Conservation (phyloP, 2,797 vertebrate species). For the Trachurus trachurus region DNA sequence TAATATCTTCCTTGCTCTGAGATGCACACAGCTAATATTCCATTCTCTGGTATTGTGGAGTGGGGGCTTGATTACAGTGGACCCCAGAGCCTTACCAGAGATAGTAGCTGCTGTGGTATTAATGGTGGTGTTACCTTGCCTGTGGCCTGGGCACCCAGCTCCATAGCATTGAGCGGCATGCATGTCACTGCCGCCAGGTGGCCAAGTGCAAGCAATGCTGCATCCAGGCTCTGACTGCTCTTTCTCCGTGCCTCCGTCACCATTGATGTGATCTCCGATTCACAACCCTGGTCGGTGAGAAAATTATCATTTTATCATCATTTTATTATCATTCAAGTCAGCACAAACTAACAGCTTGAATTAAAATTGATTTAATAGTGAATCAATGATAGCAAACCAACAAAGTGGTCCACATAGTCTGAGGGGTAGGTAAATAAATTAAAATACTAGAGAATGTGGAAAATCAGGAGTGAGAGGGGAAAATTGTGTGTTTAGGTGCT, state of each 20-base stretch:
- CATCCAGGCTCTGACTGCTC: conserved; percentile 83
- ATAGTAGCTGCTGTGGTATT: conserved; percentile 50
- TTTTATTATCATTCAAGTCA: conserved; percentile 42
- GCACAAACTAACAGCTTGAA: conserved; percentile 53
- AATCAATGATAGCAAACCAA: conserved; percentile 64
- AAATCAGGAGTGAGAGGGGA: conserved; percentile 48
- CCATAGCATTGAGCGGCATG: conserved; percentile 77
- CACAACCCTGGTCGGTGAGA: conserved; percentile 88
- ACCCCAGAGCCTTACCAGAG: conserved; percentile 43
- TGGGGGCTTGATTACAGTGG: conserved; percentile 44
- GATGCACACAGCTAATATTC: conserved; percentile 48
- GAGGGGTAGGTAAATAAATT: conserved; percentile 75
- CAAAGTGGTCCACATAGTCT: conserved; percentile 60
- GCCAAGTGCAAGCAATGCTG: conserved; percentile 79
- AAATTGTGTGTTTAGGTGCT: conserved; percentile 74
- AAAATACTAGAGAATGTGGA: conserved; percentile 60
- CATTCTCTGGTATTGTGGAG: conserved; percentile 48
- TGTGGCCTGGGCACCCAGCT: conserved; percentile 65
- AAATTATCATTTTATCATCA: conserved; percentile 22
- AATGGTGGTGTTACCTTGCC: conserved; percentile 70
- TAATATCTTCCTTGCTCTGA: conserved; percentile 35
- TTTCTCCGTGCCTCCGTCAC: conserved; percentile 91
- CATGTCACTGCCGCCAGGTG: conserved; percentile 87
- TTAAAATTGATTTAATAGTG: conserved; percentile 66
- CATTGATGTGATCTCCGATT: conserved; percentile 95